Evolutionary conservation across 2,113 vertebrate genomes (phyloP).

Genomic region (Microcebus jonahi): DNA sequence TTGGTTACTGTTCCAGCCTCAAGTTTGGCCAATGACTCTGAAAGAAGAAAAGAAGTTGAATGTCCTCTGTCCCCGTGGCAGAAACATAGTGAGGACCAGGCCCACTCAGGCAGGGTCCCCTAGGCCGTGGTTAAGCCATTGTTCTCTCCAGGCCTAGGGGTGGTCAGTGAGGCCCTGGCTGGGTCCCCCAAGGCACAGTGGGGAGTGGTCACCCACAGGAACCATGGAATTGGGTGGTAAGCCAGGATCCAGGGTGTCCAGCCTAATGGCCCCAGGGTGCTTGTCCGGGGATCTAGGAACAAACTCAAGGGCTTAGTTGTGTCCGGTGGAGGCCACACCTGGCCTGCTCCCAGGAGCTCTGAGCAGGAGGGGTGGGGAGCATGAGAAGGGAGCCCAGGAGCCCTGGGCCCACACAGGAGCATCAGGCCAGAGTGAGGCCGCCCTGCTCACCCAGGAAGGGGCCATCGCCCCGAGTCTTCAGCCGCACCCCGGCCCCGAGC

Average conservation of each 20-base stretch:
- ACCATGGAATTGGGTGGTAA: neutral
- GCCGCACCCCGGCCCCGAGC: conserved; percentile 85
- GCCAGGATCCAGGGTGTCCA: neutral
- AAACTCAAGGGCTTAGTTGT: neutral
- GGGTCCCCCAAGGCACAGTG: neutral
- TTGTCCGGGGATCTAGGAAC: neutral
- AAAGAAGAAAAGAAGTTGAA: neutral
- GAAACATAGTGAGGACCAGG: neutral
- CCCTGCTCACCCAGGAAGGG: conserved; percentile 90
- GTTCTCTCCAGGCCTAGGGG: neutral
- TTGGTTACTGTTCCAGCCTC: conserved; percentile 90
- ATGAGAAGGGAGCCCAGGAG: too few species aligned
- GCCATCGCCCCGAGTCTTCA: conserved; percentile 91
- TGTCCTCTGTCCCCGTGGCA: neutral
- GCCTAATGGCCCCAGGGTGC: neutral
- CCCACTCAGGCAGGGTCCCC: neutral
- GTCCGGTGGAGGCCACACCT: neutral
- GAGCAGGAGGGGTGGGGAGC: neutral
- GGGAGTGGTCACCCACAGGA: neutral
- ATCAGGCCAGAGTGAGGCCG: neutral
- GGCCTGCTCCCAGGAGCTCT: neutral
- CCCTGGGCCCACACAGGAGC: conserved; percentile 82
- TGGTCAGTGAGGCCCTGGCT: neutral
- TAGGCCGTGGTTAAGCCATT: neutral
- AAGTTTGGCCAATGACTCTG: conserved; percentile 91